These are phyloP conservation scores for Eptesicus fuscus DNA, from an alignment of 2,113 vertebrate genomes.

Conservation along the genomic window DNA sequence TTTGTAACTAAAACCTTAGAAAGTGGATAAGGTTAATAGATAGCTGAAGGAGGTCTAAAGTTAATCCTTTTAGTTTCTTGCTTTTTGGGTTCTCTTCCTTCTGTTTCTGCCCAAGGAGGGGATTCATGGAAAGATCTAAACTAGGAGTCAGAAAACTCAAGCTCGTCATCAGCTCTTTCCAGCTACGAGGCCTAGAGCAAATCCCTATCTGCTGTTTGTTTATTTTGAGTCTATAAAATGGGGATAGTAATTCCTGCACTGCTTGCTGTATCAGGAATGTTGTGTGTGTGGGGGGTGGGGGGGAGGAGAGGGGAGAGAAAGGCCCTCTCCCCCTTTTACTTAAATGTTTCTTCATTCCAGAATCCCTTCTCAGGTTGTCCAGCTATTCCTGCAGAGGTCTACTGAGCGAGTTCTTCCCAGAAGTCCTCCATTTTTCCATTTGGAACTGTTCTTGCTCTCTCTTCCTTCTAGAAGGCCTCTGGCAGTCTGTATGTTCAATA, in stretches of 20 bases:
- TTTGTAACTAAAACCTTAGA: slow-evolving; percentile 20
- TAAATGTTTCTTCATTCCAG: not conserved
- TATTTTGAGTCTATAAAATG: not conserved
- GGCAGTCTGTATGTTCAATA: not conserved
- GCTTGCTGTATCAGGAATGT: not conserved
- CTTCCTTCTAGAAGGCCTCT: not conserved
- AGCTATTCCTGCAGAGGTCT: not conserved
- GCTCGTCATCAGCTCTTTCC: not conserved
- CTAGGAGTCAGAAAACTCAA: not conserved
- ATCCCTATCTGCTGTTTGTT: not conserved
- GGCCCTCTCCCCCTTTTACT: not conserved
- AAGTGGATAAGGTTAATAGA: not conserved
- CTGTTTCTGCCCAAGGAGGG: not conserved
- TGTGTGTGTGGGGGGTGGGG: no score
- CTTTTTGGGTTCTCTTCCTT: slow-evolving; percentile 36
- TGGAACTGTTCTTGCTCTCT: not conserved
- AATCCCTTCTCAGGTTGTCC: not conserved
- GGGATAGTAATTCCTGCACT: not conserved
- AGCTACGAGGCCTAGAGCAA: not conserved
- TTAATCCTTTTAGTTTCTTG: slow-evolving; percentile 6
- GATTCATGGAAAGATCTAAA: slow-evolving; percentile 31
- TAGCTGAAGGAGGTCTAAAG: not conserved
- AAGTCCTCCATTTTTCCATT: not conserved
- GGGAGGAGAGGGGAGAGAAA: not conserved
- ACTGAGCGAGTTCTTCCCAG: not conserved